Conservation (phyloP, 2,888 invertebrate genomes). For the Oligia strigilis region DNA sequence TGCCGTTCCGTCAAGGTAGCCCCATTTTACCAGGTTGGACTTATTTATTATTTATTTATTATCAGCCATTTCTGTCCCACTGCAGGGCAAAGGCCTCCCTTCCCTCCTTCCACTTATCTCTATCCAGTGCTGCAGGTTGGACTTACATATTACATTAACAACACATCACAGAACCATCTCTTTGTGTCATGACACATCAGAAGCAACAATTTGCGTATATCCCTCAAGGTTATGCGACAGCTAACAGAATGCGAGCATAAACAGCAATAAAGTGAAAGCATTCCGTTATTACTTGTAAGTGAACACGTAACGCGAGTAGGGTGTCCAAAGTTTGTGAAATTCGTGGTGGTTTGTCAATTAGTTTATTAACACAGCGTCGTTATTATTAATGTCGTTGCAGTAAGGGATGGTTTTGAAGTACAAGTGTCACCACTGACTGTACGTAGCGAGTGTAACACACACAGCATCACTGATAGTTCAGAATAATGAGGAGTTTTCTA, state of each 20-base stretch:
- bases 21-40: too few relatives aligned
- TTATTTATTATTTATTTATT: too few relatives aligned
- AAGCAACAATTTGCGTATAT: conserved; percentile 27
- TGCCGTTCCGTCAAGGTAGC: too few relatives aligned
- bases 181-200: conserved; percentile 24
- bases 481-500: not conserved
- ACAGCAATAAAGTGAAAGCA: conserved; percentile 59
- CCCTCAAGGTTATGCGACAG: conserved; percentile 34
- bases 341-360: not conserved
- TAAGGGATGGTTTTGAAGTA: not conserved
- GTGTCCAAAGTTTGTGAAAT: conserved; percentile 22
- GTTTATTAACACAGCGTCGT: too few relatives aligned
- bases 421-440: not conserved
- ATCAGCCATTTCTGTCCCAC: too few relatives aligned
- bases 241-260: conserved; percentile 14
- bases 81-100: too few relatives aligned
- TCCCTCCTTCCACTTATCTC: too few relatives aligned
- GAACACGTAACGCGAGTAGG: conserved; percentile 51
- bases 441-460: not conserved
- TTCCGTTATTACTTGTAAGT: conserved; percentile 65
- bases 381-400: not conserved
- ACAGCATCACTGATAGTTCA: not conserved
- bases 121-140: too few relatives aligned
- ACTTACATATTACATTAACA: not conserved
- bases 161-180: not conserved